Evolutionary conservation across 2,888 invertebrate genomes (phyloP).

Genomic region (Ligdia adustata): DNA sequence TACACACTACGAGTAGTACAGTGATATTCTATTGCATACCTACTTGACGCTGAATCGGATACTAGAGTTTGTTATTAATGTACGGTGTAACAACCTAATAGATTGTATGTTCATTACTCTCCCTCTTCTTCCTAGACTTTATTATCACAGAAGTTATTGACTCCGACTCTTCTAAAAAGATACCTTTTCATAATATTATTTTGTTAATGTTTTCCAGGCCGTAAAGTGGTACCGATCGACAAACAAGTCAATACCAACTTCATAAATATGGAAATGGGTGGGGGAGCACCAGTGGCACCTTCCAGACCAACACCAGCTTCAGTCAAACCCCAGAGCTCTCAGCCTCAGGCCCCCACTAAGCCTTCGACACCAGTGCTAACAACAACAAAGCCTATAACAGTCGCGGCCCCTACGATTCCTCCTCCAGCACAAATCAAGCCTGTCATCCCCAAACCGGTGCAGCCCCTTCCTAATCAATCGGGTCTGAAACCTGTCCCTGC

Average conservation of each 20-base stretch:
- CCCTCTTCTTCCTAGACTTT: too few relatives aligned
- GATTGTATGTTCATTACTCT: too few relatives aligned
- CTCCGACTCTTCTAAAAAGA: too few relatives aligned
- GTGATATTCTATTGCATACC: too few relatives aligned
- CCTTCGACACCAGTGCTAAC: slow-evolving; percentile 31
- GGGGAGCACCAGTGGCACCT: slow-evolving; percentile 41
- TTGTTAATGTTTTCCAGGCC: slow-evolving; percentile 56
- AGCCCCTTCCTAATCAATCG: slow-evolving; percentile 46
- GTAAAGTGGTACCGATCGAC: slow-evolving; percentile 61
- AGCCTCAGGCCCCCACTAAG: slow-evolving; percentile 30
- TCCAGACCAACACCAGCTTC: too few relatives aligned
- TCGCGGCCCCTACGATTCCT: slow-evolving; percentile 21
- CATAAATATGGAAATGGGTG: slow-evolving; percentile 75
- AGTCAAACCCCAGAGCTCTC: slow-evolving; percentile 5
- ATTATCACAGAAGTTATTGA: too few relatives aligned
- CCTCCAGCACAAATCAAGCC: slow-evolving; percentile 33
- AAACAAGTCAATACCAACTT: slow-evolving; percentile 76
- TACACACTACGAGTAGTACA: too few relatives aligned
- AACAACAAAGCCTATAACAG: slow-evolving; percentile 37
- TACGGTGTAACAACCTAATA: too few relatives aligned
- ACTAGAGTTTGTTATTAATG: too few relatives aligned
- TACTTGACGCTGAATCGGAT: too few relatives aligned
- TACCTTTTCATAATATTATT: slow-evolving; percentile 5
- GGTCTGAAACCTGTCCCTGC: slow-evolving; percentile 57
- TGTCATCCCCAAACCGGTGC: slow-evolving; percentile 23